Evolutionary conservation across 2,113 vertebrate genomes (phyloP), one percentile per base, ranked within the genome.

Genomic region (Zosterops hypoxanthus): DNA sequence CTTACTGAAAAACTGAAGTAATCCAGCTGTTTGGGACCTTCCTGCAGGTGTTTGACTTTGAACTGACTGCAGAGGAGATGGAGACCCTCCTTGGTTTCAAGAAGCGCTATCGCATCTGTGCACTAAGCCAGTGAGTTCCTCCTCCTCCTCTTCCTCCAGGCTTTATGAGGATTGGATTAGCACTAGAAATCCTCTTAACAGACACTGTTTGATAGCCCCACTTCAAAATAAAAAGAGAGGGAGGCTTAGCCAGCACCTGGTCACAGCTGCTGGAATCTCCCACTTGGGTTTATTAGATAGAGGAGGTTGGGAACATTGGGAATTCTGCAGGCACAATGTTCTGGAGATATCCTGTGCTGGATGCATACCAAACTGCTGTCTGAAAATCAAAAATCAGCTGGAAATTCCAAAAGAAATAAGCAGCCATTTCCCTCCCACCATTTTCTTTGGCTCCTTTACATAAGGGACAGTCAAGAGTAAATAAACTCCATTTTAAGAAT

Each of bases 1-100:
- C 24, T 72, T 25, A 26, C 15, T 82, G 39, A n/a, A 56, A 56
- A 56, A n/a, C 55, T 11, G 21, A n/a, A 59, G 10, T 33, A 64
- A 73, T 6, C 2, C 44, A 64, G 36, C 39, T 83, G 8, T 55
- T 8, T 59, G 42, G 75, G 34, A 41, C 11, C 31, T 29, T 56
- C 17, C 2, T 72, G 31, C 93, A 98, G 98, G 98, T 98, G 86
- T 98, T 98, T 97, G 98, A 99, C 76, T 98, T 98, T 79, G 97
- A 97, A 16, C 88, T 99, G 77, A 96, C 96, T 18, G 31, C 87
- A 63, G 97, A 98, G 39, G 98, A 98, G 83, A 98, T 98, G 96
- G 94, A 97, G 87, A 91, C 93, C 4, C 96, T 98, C n/a, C 91
- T 97, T 5, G 95, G 97, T 39, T 99, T 98, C 79, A 98, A 98